Base-by-base conservation (phyloP, 2,888 invertebrate species). In the Phymatocera aterrima region DNA sequence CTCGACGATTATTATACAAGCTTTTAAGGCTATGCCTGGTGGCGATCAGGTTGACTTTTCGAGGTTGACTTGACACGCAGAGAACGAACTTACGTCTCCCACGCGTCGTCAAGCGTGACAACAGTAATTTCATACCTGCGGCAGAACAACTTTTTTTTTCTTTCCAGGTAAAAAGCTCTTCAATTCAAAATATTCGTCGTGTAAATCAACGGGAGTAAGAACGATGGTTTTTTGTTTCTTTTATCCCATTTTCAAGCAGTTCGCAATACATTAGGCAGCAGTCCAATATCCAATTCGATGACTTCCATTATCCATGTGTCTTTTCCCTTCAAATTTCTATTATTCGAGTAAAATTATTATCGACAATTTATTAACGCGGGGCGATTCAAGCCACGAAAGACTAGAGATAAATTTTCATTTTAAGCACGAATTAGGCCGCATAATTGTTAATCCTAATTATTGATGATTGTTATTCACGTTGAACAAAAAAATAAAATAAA, bases 21-120 rank as follows among this genome's bases (percentile, higher is more conserved):
- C 48, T 72, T 72, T 72, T 72, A 72, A 75, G 75, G 75, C 75
- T 57, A 40, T 75, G 54, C 60, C 75, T 57, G 43, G 43, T 8
- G 31, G n/a, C n/a, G 18, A n/a, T 57, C 21, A 57, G 6, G 57
- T 57, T 64, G 6, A 18, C 43, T 24, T 43, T 46, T 46, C 40
- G 43, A 68, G 68, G 68, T 46, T 68, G 43, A 68, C 24, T 68
- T 12, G 68, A 46, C 68, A 68, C 68, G 68, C 68, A 43, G 8
- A 64, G n/a, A n/a, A n/a, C n/a, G n/a, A n/a, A n/a, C n/a, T n/a
- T n/a, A n/a, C n/a, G n/a, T n/a, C n/a, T n/a, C n/a, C n/a, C n/a
- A n/a, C n/a, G n/a, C n/a, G n/a, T n/a, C n/a, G n/a, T n/a, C n/a
- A n/a, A n/a, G 8, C 40, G 40, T 64, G 8, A 37, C 37, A 37